Evolutionary conservation across 2,888 invertebrate species (phyloP), one percentile per base, ranked within the genome.

Genomic region (Xylota sylvarum): DNA sequence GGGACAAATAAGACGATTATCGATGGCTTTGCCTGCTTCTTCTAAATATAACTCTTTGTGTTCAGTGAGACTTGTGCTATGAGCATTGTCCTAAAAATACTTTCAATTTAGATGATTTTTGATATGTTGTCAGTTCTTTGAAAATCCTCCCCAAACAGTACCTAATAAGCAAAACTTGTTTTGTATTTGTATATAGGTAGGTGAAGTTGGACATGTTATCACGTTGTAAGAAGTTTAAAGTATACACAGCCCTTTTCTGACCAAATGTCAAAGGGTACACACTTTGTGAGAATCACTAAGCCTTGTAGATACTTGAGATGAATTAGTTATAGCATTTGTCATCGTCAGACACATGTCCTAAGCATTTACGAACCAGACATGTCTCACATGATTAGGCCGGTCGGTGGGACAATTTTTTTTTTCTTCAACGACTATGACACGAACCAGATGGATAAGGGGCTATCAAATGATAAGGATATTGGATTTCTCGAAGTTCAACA

Each of bases 21-120:
- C 40, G 40, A 40, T 40, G 4, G n/a, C 40, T n/a, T 40, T 40
- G n/a, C 4, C 40, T 40, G n/a, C 1, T 40, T 40, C 0, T 40
- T 40, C 40, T 40, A 40, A 40, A 40, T 40, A 40, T 40, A 40
- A 40, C n/a, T 40, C 40, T 40, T 40, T 40, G 40, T 40, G 32
- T 32, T 32, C 32, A 0, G 1, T 1, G 32, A 5, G 5, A 40
- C 40, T 37, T 1, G 10, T 37, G n/a, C 0, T 40, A 4, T 2
- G 37, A 35, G 1, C 35, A 35, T 40, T 40, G 40, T 37, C 37
- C 40, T 40, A 40, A 40, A 40, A 40, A 40, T 40, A 40, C 40
- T n/a, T n/a, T n/a, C 40, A 37, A 37, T 37, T 37, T 9, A 37
- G 37, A 37, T 37, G 37, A 12, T 10, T 37, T 4, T 10, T n/a